Base-by-base conservation (phyloP, 2,888 invertebrate genomes). In the Allygus modestus region DNA sequence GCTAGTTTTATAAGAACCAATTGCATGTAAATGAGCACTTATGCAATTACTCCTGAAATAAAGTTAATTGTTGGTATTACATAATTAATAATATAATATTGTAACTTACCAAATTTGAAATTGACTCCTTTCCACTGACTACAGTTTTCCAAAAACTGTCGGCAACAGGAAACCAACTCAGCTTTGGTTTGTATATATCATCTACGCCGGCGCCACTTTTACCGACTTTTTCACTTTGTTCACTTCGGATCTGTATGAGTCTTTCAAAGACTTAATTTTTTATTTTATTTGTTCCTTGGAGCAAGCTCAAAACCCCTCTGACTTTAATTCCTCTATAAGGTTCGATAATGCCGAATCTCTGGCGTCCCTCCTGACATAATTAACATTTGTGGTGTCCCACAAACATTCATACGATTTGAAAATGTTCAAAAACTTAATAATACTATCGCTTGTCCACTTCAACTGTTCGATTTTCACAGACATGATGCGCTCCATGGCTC, bases 151-250 rank as follows among this genome's bases (percentile, higher is more conserved):
- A 79, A 28, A 77, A 79, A 28, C 17, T 54, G 51, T 79, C 31
- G 9, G 79, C 79, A 15, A 31, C 79, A 17, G 15, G n/a, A 54
- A 79, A 79, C 79, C 79, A 79, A 31, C 4, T 26, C 43, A 79
- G 31, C 54, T 79, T 51, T 9, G 79, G 79, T 79, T 51, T 46
- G 54, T 54, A 54, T 5, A 79, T 28, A 26, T 79, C 79, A 12
- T 54, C 54, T 31, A 31, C 15, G 0, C 79, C 79, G 12, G 79
- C 79, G 15, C 79, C 79, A 28, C 54, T 79, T 28, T 79, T 79
- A 54, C 17, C 28, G 79, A 79, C 28, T 54, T 79, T n/a, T 79
- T 79, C 15, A 79, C 43, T 79, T 79, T 79, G 46, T 54, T 79
- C 33, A 79, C 12, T 79, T 79, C 79, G 1, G 15, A 28, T 15